Evolutionary conservation across 1,140 invertebrate genomes (phyloP), one percentile per base, ranked within the genome.

Genomic region (Chlorops oryzae): DNA sequence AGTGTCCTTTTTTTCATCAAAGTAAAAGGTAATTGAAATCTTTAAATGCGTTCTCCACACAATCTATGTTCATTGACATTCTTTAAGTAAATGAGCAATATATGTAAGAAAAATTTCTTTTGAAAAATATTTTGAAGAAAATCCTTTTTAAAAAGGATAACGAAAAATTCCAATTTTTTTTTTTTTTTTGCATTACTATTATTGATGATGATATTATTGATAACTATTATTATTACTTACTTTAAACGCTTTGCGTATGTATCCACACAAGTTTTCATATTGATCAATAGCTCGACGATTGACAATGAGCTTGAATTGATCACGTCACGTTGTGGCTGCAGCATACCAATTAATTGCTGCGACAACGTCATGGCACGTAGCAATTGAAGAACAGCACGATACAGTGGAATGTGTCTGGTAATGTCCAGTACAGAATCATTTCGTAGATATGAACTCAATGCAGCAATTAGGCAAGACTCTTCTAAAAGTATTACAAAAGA

Each of bases 351-450:
- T 42, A 91, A 65, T 57, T 82, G 78, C 27, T 75, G 76, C 40
- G 81, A 86, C 3, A 83, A 74, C 7, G 88, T 85, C 55, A 95
- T 78, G 4, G 88, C 87, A 52, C 91, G 80, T 40, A 95, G 77
- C 37, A 92, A 73, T 59, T 87, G 83, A 50, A 95, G 72, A 50
- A 94, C 81, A 23, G 90, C 84, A 64, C 87, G 80, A 74, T 96
- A 96, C 38, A 96, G 76, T 6, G 91, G 90, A 68, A 95, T 92
- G 72, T 96, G 92, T 10, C 92, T 80, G 5, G 92, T 90, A 87
- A 96, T 94, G 70, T 96, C 93, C 61, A 96, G 72, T 42, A 96
- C 92, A 74, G 92, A 96, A 72, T 96, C 93, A 64, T 97, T 96
- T 56, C 90, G 79, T 21, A 97, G 77, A 62, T 97, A 96, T 0